Evolutionary conservation across 2,888 invertebrate genomes (phyloP).

Genomic region (Acronicta psi): DNA sequence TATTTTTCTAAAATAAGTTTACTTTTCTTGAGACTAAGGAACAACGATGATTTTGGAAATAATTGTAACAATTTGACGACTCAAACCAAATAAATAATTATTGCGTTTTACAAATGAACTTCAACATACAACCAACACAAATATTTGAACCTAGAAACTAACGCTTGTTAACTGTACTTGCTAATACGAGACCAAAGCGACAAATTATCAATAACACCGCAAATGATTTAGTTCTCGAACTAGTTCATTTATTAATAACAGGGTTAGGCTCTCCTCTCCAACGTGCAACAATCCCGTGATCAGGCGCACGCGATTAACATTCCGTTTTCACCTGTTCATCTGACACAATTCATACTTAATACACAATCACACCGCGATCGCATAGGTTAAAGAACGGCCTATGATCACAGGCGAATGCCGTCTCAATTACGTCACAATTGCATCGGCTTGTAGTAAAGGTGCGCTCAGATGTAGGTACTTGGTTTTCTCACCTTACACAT

Average conservation of each 20-base stretch:
- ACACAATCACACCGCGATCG: slow-evolving; percentile 62
- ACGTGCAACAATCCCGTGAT: not conserved
- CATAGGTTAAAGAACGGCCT: slow-evolving; percentile 59
- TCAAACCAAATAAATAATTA: too few relatives aligned
- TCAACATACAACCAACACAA: too few relatives aligned
- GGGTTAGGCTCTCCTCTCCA: slow-evolving; percentile 4
- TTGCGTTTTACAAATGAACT: too few relatives aligned
- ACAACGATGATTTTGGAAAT: too few relatives aligned
- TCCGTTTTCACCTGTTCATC: slow-evolving; percentile 50
- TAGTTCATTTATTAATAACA: slow-evolving; percentile 6
- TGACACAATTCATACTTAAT: slow-evolving; percentile 64
- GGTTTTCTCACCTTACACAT: not conserved
- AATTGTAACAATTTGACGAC: too few relatives aligned
- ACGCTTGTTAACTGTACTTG: too few relatives aligned
- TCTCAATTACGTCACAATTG: slow-evolving; percentile 54
- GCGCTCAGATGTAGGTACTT: slow-evolving; percentile 2
- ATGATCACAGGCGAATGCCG: slow-evolving; percentile 67
- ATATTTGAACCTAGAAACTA: too few relatives aligned
- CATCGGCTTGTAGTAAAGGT: slow-evolving; percentile 31
- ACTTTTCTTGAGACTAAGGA: too few relatives aligned
- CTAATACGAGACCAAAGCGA: too few relatives aligned
- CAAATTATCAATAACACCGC: not conserved
- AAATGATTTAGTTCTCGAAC: not conserved
- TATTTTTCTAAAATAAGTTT: too few relatives aligned
- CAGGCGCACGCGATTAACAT: slow-evolving; percentile 33